A percentile compares a stretch with the other conserved stretches of the same genome.
phyloP scores from a whole-genome alignment of 2,888 invertebrate genomes.

The Drosophila buzzatii region DNA sequence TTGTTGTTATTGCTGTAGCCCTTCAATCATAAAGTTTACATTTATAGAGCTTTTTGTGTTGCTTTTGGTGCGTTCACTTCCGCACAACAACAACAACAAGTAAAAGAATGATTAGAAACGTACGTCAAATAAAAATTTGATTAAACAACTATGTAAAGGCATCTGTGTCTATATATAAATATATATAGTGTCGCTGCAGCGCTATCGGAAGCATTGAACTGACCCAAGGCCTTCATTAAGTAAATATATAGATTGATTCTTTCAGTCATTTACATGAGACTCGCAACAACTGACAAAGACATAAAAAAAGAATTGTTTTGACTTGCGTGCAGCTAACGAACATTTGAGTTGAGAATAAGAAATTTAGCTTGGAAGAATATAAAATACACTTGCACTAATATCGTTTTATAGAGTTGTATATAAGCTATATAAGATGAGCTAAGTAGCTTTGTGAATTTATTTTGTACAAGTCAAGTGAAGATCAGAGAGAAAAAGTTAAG shows the following conservation, averaged over 20 bases:
- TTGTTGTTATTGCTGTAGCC: slow-evolving; percentile 41
- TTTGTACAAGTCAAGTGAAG: too few relatives aligned
- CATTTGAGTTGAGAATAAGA: neutral
- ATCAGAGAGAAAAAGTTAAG: too few relatives aligned
- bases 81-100: slow-evolving; percentile 43
- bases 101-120: slow-evolving; percentile 46
- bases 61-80: slow-evolving; percentile 58
- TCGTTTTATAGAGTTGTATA: neutral
- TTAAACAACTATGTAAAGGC: slow-evolving; percentile 30
- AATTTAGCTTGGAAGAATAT: neutral
- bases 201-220: slow-evolving; percentile 44
- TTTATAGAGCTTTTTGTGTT: slow-evolving; percentile 47
- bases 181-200: slow-evolving; percentile 29
- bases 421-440: too few relatives aligned
- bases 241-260: slow-evolving; percentile 13
- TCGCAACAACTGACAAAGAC: slow-evolving; percentile 38
- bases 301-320: neutral
- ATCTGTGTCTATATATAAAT: neutral
- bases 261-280: slow-evolving; percentile 34
- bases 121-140: slow-evolving; percentile 27
- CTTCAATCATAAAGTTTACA: slow-evolving; percentile 64
- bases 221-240: slow-evolving; percentile 26
- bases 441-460: too few relatives aligned
- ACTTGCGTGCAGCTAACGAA: slow-evolving; percentile 35
- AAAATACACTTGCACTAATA: slow-evolving; percentile 5